Evolutionary conservation across 2,888 invertebrate genomes (phyloP).

Genomic region (Coleophora deauratella): DNA sequence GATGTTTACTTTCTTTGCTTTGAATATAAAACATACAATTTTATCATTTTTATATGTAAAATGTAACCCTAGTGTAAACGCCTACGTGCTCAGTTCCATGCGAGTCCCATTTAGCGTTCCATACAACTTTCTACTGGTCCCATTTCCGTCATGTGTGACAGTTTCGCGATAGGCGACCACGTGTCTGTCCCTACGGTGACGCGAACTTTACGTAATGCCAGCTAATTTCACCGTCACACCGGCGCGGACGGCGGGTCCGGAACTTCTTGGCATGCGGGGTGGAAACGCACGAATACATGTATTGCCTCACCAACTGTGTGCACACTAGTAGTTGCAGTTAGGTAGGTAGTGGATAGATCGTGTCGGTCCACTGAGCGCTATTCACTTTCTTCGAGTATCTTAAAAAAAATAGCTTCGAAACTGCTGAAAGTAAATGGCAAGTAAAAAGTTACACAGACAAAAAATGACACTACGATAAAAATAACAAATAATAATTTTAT

Average conservation of each 20-base stretch:
- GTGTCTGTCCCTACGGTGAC: too few species aligned
- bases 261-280: conserved; percentile 51
- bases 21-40: too few species aligned
- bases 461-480: too few species aligned
- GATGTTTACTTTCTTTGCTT: too few species aligned
- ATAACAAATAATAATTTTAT: too few species aligned
- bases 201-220: conserved; percentile 29
- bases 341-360: conserved; percentile 1
- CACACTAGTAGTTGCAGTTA: not conserved
- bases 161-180: conserved; percentile 3
- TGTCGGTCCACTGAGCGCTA: conserved; percentile 10
- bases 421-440: too few species aligned
- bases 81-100: not conserved
- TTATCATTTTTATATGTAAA: not conserved
- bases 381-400: conserved; percentile 22
- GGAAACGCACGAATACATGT: conserved; percentile 16
- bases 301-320: too few species aligned
- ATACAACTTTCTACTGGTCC: not conserved
- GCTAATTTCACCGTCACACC: conserved; percentile 41
- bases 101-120: too few species aligned
- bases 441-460: too few species aligned
- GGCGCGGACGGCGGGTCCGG: conserved; percentile 27
- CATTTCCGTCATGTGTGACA: not conserved
- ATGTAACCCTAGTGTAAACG: not conserved
- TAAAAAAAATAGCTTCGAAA: too few species aligned